phyloP scores from a whole-genome alignment of 2,113 vertebrate species.

The Tachysurus vachellii region DNA sequence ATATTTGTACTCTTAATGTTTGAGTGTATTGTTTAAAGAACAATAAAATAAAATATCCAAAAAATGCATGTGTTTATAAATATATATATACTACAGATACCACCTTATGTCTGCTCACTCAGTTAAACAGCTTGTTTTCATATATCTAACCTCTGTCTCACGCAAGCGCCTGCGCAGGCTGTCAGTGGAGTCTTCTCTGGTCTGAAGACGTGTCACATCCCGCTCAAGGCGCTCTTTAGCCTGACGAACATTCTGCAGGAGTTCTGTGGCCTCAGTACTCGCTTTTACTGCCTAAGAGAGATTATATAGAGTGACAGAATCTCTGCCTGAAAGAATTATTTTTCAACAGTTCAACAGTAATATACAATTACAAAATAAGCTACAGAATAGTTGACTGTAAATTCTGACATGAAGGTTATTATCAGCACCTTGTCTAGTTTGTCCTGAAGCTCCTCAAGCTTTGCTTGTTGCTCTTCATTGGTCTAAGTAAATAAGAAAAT shows the following conservation, averaged over 20 bases:
- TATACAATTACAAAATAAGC: not conserved
- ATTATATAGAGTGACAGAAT: not conserved
- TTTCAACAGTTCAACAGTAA: not conserved
- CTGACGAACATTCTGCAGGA: conserved; percentile 88
- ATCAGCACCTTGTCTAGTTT: conserved; percentile 88
- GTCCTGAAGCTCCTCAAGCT: conserved; percentile 94
- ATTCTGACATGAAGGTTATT: not conserved
- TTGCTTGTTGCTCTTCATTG: conserved; percentile 89
- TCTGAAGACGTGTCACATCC: conserved; percentile 90
- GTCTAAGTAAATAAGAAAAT: conserved; percentile 70
- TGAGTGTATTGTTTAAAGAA: not conserved
- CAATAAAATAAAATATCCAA: not conserved
- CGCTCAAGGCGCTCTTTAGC: conserved; percentile 93
- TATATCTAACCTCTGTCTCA: conserved; percentile 84
- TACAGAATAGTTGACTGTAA: not conserved
- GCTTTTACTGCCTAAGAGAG: conserved; percentile 84
- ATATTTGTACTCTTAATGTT: not conserved
- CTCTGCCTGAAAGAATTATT: not conserved
- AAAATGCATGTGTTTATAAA: not conserved
- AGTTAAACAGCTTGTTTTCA: not conserved
- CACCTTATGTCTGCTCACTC: not conserved
- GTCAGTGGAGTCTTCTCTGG: conserved; percentile 90
- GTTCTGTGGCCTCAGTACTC: conserved; percentile 91
- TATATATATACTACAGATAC: no score
- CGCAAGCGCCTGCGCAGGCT: conserved; percentile 89